Evolutionary conservation across 1,140 invertebrate genomes (phyloP).

Genomic region (Trissolcus basalis): DNA sequence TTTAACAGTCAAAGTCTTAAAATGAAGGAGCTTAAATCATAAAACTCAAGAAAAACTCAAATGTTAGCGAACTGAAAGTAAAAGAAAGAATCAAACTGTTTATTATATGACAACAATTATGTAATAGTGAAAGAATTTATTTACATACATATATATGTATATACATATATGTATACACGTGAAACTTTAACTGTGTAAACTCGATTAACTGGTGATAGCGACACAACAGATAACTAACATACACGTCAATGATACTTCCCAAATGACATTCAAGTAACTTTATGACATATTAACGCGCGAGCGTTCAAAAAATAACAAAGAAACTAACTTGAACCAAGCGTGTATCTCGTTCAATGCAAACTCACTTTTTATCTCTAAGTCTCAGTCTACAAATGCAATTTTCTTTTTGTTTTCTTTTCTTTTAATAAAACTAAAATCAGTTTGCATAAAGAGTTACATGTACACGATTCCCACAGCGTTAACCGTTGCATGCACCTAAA

Average conservation of each 20-base stretch:
- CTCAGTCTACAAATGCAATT: no score
- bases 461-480: no score
- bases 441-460: no score
- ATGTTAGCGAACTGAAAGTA: background rate
- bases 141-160: conserved; percentile 54
- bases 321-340: no score
- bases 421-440: no score
- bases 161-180: conserved; percentile 28
- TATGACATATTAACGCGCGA: background rate
- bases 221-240: conserved; percentile 29
- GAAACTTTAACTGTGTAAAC: conserved; percentile 7
- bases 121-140: conserved; percentile 53
- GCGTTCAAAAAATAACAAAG: no score
- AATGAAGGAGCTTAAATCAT: background rate
- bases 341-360: no score
- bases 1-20: no score
- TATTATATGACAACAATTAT: conserved; percentile 1
- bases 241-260: conserved; percentile 26
- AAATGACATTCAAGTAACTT: conserved; percentile 23
- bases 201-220: conserved; percentile 44
- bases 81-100: background rate
- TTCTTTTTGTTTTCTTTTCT: no score
- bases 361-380: no score
- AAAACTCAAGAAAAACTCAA: background rate
- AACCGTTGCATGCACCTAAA: no score